These are phyloP conservation scores for Scaptomyza caliginosa DNA, from an alignment of 2,888 invertebrate genomes.

Conservation along the genomic window DNA sequence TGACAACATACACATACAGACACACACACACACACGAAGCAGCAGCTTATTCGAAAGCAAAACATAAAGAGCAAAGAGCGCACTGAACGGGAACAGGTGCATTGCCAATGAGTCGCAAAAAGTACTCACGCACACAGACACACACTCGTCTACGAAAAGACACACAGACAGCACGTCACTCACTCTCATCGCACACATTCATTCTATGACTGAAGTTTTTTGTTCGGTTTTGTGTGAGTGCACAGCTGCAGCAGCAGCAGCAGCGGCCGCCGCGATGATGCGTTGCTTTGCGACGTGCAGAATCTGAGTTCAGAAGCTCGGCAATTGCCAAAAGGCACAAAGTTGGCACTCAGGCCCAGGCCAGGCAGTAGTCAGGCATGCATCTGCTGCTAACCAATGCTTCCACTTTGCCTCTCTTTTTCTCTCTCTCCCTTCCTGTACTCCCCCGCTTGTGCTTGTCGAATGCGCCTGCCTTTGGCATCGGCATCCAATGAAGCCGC, in stretches of 20 bases:
- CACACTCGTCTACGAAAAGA: background rate
- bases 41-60: conserved; percentile 9
- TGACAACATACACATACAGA: conserved; percentile 24
- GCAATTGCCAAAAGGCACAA: conserved; percentile 40
- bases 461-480: conserved; percentile 52
- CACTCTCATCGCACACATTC: conserved; percentile 25
- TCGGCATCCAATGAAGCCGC: conserved; percentile 74
- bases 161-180: conserved; percentile 17
- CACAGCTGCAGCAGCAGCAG: background rate
- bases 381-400: conserved; percentile 29
- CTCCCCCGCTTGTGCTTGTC: conserved; percentile 1
- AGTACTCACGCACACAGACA: conserved; percentile 2
- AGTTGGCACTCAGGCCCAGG: background rate
- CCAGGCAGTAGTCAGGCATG: background rate
- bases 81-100: conserved; percentile 40
- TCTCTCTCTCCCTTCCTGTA: background rate
- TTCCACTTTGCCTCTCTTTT: background rate
- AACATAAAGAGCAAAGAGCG: conserved; percentile 34
- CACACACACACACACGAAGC: conserved; percentile 1
- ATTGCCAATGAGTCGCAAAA: conserved; percentile 21
- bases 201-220: background rate
- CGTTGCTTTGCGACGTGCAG: conserved; percentile 19
- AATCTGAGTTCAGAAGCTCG: conserved; percentile 40
- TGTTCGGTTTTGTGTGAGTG: conserved; percentile 2
- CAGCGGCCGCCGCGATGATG: background rate